A percentile compares a stretch with the other conserved stretches of the same genome.
Evolutionary conservation across 2,888 invertebrate genomes (phyloP).

Genomic region (Morpho achilles): DNA sequence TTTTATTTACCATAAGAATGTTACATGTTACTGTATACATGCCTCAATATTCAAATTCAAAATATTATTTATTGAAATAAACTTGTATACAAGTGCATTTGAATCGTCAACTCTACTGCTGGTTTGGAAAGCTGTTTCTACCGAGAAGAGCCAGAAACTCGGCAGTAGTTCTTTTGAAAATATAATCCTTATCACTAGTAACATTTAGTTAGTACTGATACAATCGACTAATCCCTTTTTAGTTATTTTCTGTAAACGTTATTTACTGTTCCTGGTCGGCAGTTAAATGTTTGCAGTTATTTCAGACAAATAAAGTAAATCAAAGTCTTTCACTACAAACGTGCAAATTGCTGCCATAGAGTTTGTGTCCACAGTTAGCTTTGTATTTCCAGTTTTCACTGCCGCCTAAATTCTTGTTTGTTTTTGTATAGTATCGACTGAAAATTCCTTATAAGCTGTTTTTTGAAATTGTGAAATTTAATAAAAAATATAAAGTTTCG

Average conservation of each 20-base stretch:
- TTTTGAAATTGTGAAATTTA: neutral
- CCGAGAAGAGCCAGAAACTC: no score
- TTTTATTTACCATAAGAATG: no score
- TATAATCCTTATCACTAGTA: no score
- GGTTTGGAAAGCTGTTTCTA: no score
- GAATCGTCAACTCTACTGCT: no score
- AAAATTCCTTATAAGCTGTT: neutral
- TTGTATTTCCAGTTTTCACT: conserved; percentile 38
- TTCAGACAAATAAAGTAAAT: conserved; percentile 33
- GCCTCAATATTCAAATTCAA: no score
- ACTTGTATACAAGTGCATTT: no score
- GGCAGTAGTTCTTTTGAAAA: no score
- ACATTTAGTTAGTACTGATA: no score
- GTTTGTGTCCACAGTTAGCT: conserved; percentile 42
- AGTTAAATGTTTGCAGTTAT: conserved; percentile 37
- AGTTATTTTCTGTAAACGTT: neutral
- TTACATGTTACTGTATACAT: no score
- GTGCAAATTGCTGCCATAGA: conserved; percentile 37
- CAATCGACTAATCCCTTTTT: neutral
- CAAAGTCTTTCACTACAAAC: conserved; percentile 37
- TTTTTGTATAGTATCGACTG: neutral
- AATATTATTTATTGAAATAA: no score
- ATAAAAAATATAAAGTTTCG: neutral
- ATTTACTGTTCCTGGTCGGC: neutral
- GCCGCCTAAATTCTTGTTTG: conserved; percentile 1